Evolutionary conservation across 2,113 vertebrate species (phyloP), one percentile per base, ranked within the genome.

Genomic region (Oxyura jamaicensis): DNA sequence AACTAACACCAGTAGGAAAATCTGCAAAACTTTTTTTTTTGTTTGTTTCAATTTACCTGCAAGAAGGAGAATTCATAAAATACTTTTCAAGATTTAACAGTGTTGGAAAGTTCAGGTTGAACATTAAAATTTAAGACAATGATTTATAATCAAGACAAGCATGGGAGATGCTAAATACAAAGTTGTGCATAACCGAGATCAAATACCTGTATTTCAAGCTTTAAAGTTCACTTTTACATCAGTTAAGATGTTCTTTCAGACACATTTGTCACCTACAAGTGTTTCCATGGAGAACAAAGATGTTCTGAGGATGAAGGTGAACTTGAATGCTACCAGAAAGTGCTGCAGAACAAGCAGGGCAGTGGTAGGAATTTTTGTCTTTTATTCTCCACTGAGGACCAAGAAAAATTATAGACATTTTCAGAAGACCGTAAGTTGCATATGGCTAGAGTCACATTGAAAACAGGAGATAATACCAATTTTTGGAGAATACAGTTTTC

Each of bases 251-350:
- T 44, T 60, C 33, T 68, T 66, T 86, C 69, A 28, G 56, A 71
- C 31, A 44, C 7, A 50, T 69, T 76, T 90, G 44, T 65, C 66
- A 80, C 59, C 36, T 71, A 50, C 36, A 63, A 21, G 15, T 58
- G 29, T 52, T 65, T 68, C 81, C 71, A 86, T 28, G 53, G 67
- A 83, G 53, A 78, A 76, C 21, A 93, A 83, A 76, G 67, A 86
- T 46, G 31, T 23, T 85, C 53, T 87, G 58, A 85, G 33, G 36
- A 91, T 69, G 44, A 91, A 88, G 72, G 85, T 28, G 41, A 96
- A 91, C 25, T 13, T 62, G 10, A 58, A 53, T 0, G 0, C 42
- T 73, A 62, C 10, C n/a, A 62, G 44, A 68, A 90, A 48, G 23
- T 4, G 17, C 35, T 60, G 29, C 25, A 83, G 48, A 90, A 73